Evolutionary conservation across 2,113 vertebrate species (phyloP).

Genomic region (Eleginops maclovinus): DNA sequence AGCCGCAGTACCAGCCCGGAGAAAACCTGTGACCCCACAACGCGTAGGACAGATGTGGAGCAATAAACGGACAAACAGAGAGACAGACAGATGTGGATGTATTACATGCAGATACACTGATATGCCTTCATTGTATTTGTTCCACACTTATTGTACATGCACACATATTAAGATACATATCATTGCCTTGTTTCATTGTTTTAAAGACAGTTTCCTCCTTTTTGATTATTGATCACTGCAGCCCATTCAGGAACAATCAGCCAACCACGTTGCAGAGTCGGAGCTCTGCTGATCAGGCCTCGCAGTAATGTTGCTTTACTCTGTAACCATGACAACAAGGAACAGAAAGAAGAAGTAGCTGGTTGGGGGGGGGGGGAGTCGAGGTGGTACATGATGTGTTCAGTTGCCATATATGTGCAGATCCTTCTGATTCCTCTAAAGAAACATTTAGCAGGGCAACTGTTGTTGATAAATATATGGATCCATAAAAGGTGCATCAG

Average conservation of each 20-base stretch:
- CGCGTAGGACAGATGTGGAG: slow-evolving; percentile 15
- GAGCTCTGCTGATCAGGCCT: slow-evolving; percentile 75
- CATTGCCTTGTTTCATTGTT: slow-evolving; percentile 54
- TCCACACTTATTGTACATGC: slow-evolving; percentile 21
- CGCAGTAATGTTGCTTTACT: slow-evolving; percentile 79
- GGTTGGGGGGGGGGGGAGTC: slow-evolving; percentile 59
- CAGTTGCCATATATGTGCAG: slow-evolving; percentile 65
- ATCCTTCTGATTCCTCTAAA: slow-evolving; percentile 45
- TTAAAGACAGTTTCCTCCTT: slow-evolving; percentile 38
- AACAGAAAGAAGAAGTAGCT: slow-evolving; percentile 76
- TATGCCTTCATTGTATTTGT: slow-evolving; percentile 42
- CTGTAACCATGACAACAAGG: slow-evolving; percentile 82
- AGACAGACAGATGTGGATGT: slow-evolving; percentile 4
- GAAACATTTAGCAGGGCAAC: not conserved
- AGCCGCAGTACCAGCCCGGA: slow-evolving; percentile 98
- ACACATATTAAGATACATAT: slow-evolving; percentile 62
- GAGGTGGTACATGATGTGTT: slow-evolving; percentile 71
- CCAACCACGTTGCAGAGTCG: slow-evolving; percentile 60
- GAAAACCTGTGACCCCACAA: slow-evolving; percentile 87
- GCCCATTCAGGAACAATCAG: slow-evolving; percentile 60
- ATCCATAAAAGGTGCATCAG: slow-evolving; percentile 41
- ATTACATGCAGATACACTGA: slow-evolving; percentile 15
- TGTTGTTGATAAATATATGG: slow-evolving; percentile 9
- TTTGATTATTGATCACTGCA: slow-evolving; percentile 39
- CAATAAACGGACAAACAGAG: slow-evolving; percentile 35